Base-by-base conservation (phyloP, 2,888 invertebrate species). In the Dryocosmus kuriphilus region DNA sequence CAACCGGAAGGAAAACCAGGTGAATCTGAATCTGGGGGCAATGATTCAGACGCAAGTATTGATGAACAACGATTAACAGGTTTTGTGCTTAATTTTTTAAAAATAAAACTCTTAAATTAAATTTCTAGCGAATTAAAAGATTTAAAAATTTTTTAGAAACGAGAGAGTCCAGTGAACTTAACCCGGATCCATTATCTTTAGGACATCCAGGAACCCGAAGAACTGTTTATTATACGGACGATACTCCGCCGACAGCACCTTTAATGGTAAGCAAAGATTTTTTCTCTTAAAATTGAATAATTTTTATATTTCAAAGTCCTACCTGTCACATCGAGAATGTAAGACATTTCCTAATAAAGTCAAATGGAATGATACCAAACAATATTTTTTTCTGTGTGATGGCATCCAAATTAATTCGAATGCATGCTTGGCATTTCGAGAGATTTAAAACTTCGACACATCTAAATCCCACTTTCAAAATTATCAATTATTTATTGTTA, bases 121-220 rank as follows among this genome's bases (percentile, higher is more conserved):
- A 8, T 55, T 7, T 55, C 19, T 19, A 46, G 46, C 11, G 19
- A 46, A 46, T n/a, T 22, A 22, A 22, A 55, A 60, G 7, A 16
- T 57, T n/a, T 11, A 22, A 22, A 65, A 27, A 76, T 55, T 75
- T 57, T 81, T 14, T 46, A 88, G 87, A 80, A 60, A 82, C 84
- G n/a, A 76, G 83, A 57, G 86, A 85, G 77, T 81, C 85, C 22
- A 85, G 85, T 62, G 85, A 80, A 27, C 81, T 90, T 16, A 87
- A 85, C 67, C 86, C 93, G 30, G 94, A 94, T 83, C 92, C 95
- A 22, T 90, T 95, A 75, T 94, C 94, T 76, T 93, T 97, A 79
- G 97, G 96, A 16, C 95, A 96, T 57, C 96, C 97, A 4, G 97
- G 97, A 7, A 96, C 96, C 0, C 93, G 97, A 65, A 94, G 97